These are phyloP conservation scores for Orientallactaga bullata DNA, from an alignment of 2,113 vertebrate genomes.

Conservation along the genomic window DNA sequence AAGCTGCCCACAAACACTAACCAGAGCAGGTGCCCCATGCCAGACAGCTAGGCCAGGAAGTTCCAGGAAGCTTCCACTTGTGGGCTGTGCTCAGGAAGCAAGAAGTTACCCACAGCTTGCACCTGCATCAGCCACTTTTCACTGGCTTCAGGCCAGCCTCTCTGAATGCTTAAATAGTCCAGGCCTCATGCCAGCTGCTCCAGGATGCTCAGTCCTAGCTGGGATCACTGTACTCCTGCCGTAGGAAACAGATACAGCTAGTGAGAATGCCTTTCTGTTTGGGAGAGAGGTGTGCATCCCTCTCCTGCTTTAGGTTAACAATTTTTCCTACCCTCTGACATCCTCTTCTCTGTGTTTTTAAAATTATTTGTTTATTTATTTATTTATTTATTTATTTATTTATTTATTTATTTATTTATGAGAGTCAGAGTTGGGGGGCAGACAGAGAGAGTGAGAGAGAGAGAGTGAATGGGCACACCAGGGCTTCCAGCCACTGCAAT, in stretches of 20 bases:
- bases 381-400: too few relatives aligned
- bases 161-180: neutral
- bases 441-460: too few relatives aligned
- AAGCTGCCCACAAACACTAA: neutral
- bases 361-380: too few relatives aligned
- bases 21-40: neutral
- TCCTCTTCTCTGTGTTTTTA: too few relatives aligned
- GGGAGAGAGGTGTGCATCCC: neutral
- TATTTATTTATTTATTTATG: too few relatives aligned
- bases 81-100: neutral
- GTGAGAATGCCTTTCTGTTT: neutral
- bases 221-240: neutral
- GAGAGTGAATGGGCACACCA: too few relatives aligned
- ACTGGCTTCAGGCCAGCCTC: neutral
- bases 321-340: neutral
- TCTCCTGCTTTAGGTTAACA: slow-evolving; percentile 15
- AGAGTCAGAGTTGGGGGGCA: too few relatives aligned
- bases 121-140: neutral
- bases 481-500: too few relatives aligned
- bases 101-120: neutral
- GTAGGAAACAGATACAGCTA: neutral
- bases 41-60: neutral
- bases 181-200: neutral
- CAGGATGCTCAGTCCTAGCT: neutral
- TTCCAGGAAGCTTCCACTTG: neutral